phyloP scores from a whole-genome alignment of 2,888 invertebrate species.

The Incurvaria masculella region DNA sequence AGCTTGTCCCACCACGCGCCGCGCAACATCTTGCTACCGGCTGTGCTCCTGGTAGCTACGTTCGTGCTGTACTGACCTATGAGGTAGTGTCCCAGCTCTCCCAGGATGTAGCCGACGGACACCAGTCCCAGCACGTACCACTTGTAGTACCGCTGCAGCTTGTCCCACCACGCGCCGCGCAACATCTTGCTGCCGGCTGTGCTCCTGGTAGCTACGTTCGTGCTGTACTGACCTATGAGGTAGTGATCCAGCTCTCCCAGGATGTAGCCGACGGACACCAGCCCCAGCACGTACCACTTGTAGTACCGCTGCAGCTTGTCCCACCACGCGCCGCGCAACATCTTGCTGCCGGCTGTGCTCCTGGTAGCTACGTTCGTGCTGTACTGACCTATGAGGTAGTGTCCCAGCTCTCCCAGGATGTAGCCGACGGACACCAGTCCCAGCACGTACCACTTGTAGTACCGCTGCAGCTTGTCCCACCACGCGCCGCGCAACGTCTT shows the following conservation, averaged over 20 bases:
- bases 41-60: neutral
- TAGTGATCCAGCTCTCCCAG: constrained; percentile 87
- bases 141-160: constrained; percentile 68
- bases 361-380: too few species aligned
- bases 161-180: constrained; percentile 50
- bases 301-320: constrained; percentile 67
- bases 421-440: constrained; percentile 79
- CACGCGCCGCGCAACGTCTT: constrained; percentile 47
- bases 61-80: constrained; percentile 74
- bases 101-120: constrained; percentile 80
- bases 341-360: too few species aligned
- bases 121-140: constrained; percentile 77
- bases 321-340: constrained; percentile 46
- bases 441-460: constrained; percentile 77
- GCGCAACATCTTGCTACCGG: constrained; percentile 37
- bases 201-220: too few species aligned
- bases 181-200: constrained; percentile 37
- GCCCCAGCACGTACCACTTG: constrained; percentile 73
- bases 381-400: constrained; percentile 78
- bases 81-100: constrained; percentile 84
- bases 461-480: constrained; percentile 60
- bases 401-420: constrained; percentile 82
- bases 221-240: constrained; percentile 72
- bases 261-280: constrained; percentile 81
- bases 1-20: constrained; percentile 57